phyloP scores from a whole-genome alignment of 2,797 vertebrate genomes.

The Eulemur mongoz region DNA sequence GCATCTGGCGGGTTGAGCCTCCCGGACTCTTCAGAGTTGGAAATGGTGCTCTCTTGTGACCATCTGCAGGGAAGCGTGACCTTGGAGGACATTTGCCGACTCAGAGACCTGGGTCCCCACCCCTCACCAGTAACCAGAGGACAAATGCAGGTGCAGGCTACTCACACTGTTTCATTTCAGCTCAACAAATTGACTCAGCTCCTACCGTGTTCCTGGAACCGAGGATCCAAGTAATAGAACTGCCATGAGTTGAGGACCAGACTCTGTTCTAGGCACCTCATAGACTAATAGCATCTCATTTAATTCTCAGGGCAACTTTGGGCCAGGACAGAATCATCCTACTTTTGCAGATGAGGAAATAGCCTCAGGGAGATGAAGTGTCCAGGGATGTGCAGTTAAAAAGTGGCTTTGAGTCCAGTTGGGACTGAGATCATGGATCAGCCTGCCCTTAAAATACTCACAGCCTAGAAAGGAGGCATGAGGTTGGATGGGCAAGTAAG shows the following conservation, averaged over 20 bases:
- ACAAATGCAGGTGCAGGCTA: fast-evolving
- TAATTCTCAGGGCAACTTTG: background rate
- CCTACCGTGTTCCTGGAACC: fast-evolving
- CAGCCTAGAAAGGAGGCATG: background rate
- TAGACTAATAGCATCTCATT: background rate
- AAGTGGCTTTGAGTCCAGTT: background rate
- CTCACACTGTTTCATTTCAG: background rate
- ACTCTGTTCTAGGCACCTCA: too few relatives aligned
- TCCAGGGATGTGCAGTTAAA: background rate
- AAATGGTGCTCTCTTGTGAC: background rate
- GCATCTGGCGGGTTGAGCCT: background rate
- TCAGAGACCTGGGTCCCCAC: too few relatives aligned
- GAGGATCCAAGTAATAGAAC: background rate
- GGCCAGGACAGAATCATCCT: too few relatives aligned
- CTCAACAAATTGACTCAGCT: background rate
- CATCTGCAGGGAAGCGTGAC: too few relatives aligned
- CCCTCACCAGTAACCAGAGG: too few relatives aligned
- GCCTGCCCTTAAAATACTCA: background rate
- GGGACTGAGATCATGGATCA: background rate
- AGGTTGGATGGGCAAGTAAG: background rate
- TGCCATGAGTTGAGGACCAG: background rate
- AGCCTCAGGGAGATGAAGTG: too few relatives aligned
- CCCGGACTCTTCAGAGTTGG: background rate
- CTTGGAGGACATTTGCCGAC: too few relatives aligned
- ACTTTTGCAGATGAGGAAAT: background rate